Base-by-base conservation (phyloP, 2,888 invertebrate genomes). In the Athripsodes cinereus region DNA sequence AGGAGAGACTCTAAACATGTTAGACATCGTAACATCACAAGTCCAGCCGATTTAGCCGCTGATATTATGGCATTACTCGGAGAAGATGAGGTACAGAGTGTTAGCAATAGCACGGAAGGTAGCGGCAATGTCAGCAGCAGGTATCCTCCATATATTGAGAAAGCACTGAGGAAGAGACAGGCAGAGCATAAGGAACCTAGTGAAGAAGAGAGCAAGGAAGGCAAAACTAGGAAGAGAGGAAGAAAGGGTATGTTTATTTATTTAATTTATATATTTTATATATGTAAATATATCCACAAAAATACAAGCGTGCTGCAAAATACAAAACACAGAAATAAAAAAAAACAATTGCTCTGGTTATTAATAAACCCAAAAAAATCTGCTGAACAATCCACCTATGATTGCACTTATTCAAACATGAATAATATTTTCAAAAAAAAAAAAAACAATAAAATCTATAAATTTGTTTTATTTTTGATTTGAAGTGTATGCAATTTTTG, bases 1-100 rank as follows among this genome's bases (percentile, higher is more conserved):
- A 66, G 76, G 55, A 66, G 76, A 57, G 71, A 71, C 53, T 71
- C 72, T 2, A 72, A 67, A 59, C 67, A 65, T 22, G 65, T 64
- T 3, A 55, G 53, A 21, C 58, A 61, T 44, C 51, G 22, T 21
- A 64, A 62, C 49, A 40, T 34, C 10, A 64, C 64, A 3, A 53
- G 55, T 19, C 57, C 62, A 2, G 49, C 19, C 13, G 59, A 64
- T 16, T n/a, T 56, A 35, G 54, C 60, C 3, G n/a, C 50, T 8
- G 57, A 62, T 21, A 54, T 62, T 8, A 59, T 60, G 49, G 50
- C 49, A n/a, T 18, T 60, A n/a, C 31, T 62, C 10, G 60, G 58
- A 55, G 57, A 54, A 11, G 59, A 56, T 13, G 40, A 16, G 5
- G 13, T n/a, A 2, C n/a, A 40, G 40, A n/a, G n/a, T 40, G 40